phyloP scores from a whole-genome alignment of 2,113 vertebrate species.

The Mesocricetus auratus region DNA sequence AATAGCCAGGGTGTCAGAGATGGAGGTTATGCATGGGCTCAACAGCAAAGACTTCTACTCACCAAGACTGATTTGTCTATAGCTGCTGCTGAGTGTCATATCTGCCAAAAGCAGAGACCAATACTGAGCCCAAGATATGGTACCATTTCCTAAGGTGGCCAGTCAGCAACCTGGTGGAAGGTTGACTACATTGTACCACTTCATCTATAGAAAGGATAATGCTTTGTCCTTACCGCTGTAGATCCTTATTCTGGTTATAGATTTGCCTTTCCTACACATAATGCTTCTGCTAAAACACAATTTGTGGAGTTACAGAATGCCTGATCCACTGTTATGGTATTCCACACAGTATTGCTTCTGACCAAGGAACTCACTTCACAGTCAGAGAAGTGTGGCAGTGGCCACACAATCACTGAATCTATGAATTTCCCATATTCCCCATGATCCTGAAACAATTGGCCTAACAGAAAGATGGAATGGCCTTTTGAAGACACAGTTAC shows the following conservation, averaged over 20 bases:
- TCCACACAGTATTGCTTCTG: background rate
- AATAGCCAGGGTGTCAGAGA: background rate
- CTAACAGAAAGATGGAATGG: too few relatives aligned
- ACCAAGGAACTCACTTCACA: background rate
- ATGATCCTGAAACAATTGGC: background rate
- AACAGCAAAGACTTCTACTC: background rate
- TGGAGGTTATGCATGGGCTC: background rate
- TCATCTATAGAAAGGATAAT: too few relatives aligned
- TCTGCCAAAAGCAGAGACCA: background rate
- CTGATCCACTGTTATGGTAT: background rate
- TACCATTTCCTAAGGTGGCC: background rate
- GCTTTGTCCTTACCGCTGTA: background rate
- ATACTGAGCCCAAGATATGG: background rate
- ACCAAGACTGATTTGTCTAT: background rate
- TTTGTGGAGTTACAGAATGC: background rate
- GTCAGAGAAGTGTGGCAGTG: background rate
- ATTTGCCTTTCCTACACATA: background rate
- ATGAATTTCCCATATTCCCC: background rate
- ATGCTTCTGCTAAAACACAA: background rate
- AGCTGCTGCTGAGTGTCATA: background rate
- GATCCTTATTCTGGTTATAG: background rate
- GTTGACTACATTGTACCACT: background rate
- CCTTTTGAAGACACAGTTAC: too few relatives aligned
- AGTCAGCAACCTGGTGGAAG: background rate
- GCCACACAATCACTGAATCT: background rate